Percentiles rank a stretch among this genome's conserved stretches.
These are phyloP conservation scores for Mesochorus sp. DNA, from an alignment of 2,888 invertebrate species.

Conservation along the genomic window DNA sequence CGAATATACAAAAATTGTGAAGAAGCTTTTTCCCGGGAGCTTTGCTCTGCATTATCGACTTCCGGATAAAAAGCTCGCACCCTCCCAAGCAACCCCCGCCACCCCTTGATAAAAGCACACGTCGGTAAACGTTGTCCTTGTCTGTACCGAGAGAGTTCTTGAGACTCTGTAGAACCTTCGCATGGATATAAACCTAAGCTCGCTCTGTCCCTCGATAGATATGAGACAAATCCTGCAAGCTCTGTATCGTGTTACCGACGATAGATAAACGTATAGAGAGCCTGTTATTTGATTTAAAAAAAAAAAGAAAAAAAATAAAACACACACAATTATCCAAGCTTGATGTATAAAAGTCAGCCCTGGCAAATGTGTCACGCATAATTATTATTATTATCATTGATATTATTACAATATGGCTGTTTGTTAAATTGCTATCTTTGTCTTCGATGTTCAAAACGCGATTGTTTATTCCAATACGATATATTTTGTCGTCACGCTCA, in stretches of 20 bases:
- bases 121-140: not conserved
- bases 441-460: conserved; percentile 1
- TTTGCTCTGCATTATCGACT: conserved; percentile 16
- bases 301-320: not conserved
- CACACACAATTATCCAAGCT: not conserved
- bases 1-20: not conserved
- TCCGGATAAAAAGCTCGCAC: not conserved
- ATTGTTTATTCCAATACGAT: not conserved
- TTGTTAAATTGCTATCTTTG: conserved; percentile 50
- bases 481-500: conserved; percentile 9
- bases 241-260: not conserved
- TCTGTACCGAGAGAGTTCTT: not conserved
- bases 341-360: not conserved
- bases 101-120: not conserved
- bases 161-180: not conserved
- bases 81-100: not conserved
- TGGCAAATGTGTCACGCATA: too few species aligned
- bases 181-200: conserved; percentile 6
- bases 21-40: not conserved
- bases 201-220: not conserved
- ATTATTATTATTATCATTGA: not conserved
- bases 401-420: conserved; percentile 47
- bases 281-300: too few species aligned
- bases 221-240: conserved; percentile 8
- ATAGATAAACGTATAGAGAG: not conserved